phyloP scores from a whole-genome alignment of 2,888 invertebrate species.

The Yponomeuta sedellus region DNA sequence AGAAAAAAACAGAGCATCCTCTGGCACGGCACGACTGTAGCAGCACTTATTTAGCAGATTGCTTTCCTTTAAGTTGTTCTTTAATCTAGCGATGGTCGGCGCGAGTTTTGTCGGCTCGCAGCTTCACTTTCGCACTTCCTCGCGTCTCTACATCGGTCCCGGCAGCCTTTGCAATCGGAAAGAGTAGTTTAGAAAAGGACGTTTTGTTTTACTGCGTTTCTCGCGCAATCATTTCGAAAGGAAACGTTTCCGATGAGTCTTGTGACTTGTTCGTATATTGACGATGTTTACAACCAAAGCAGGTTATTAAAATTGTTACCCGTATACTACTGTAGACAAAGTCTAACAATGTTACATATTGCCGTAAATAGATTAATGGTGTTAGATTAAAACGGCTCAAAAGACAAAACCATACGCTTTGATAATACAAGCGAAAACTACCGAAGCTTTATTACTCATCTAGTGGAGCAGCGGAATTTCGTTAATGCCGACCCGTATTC shows the following conservation, averaged over 20 bases:
- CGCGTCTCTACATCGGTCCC: conserved; percentile 12
- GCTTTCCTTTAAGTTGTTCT: conserved; percentile 76
- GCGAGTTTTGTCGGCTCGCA: conserved; percentile 21
- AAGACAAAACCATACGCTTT: conserved; percentile 29
- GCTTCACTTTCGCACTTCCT: conserved; percentile 16
- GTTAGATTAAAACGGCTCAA: conserved; percentile 23
- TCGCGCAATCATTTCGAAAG: background rate
- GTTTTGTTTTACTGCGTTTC: background rate
- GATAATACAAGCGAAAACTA: conserved; percentile 36
- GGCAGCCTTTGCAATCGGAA: background rate
- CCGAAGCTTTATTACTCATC: conserved; percentile 31
- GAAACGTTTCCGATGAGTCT: background rate
- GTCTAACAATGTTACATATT: background rate
- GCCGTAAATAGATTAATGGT: background rate
- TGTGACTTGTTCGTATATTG: background rate
- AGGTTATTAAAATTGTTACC: too few relatives aligned
- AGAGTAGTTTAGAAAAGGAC: background rate
- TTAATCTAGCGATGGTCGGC: conserved; percentile 63
- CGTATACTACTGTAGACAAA: background rate
- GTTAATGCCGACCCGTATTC: conserved; percentile 64
- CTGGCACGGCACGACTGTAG: conserved; percentile 29
- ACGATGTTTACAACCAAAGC: too few relatives aligned
- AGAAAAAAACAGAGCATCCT: conserved; percentile 46
- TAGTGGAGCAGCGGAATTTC: conserved; percentile 42
- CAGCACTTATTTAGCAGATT: conserved; percentile 75